phyloP scores from a whole-genome alignment of 2,888 invertebrate species.

The Agrotis clavis region DNA sequence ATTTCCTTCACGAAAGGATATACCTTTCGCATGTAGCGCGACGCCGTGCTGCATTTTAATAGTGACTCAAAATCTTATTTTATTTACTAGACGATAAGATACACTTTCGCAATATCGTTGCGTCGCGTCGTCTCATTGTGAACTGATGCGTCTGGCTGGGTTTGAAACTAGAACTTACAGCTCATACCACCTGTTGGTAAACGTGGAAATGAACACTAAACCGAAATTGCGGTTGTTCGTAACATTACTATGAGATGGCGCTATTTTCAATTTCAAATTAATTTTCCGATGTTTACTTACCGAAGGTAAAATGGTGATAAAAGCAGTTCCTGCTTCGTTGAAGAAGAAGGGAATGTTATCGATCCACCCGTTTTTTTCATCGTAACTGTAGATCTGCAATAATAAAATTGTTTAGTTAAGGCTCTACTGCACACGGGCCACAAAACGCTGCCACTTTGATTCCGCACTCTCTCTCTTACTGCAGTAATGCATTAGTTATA shows the following conservation, averaged over 20 bases:
- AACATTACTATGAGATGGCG: slow-evolving; percentile 13
- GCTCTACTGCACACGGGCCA: too few relatives aligned
- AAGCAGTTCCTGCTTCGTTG: slow-evolving; percentile 92
- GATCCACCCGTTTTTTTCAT: slow-evolving; percentile 93
- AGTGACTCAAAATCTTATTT: too few relatives aligned
- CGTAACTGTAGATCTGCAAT: slow-evolving; percentile 87
- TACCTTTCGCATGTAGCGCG: too few relatives aligned
- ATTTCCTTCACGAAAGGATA: too few relatives aligned
- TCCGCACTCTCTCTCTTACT: too few relatives aligned
- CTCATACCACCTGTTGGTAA: slow-evolving; percentile 9
- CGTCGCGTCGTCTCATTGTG: too few relatives aligned
- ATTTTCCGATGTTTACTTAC: slow-evolving; percentile 73
- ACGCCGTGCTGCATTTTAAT: too few relatives aligned
- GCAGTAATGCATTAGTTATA: too few relatives aligned
- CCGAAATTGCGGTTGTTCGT: neutral
- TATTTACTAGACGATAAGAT: too few relatives aligned
- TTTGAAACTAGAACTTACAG: neutral
- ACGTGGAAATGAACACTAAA: neutral
- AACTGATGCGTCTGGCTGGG: neutral
- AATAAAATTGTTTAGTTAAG: neutral
- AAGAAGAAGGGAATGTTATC: slow-evolving; percentile 94
- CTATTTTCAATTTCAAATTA: neutral
- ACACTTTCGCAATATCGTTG: too few relatives aligned
- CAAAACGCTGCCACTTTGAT: too few relatives aligned
- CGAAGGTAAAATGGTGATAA: slow-evolving; percentile 94